phyloP scores from a whole-genome alignment of 2,888 invertebrate species.

The Elegia similella region DNA sequence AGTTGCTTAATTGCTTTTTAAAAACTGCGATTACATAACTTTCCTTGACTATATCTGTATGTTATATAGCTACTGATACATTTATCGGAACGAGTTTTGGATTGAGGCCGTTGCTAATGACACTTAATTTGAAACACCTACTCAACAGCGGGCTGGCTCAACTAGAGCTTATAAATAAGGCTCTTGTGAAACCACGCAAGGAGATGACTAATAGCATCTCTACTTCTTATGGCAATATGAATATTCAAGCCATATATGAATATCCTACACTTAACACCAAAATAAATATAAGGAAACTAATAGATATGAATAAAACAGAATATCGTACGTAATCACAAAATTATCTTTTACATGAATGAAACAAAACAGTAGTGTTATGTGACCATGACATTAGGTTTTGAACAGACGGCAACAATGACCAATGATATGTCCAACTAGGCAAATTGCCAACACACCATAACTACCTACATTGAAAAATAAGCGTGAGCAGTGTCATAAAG shows the following conservation, averaged over 20 bases:
- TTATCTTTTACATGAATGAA: slow-evolving; percentile 15
- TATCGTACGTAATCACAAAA: not conserved
- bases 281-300: no score
- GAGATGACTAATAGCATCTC: slow-evolving; percentile 32
- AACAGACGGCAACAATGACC: slow-evolving; percentile 32
- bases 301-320: no score
- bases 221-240: not conserved
- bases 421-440: slow-evolving; percentile 35
- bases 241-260: not conserved
- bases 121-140: slow-evolving; percentile 33
- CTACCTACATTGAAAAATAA: not conserved
- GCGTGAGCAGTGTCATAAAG: not conserved
- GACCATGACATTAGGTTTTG: slow-evolving; percentile 41
- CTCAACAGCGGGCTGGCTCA: slow-evolving; percentile 27
- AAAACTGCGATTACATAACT: not conserved
- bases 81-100: slow-evolving; percentile 36
- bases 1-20: slow-evolving; percentile 6
- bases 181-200: slow-evolving; percentile 34
- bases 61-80: slow-evolving; percentile 16
- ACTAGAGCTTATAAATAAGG: slow-evolving; percentile 25
- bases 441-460: slow-evolving; percentile 36
- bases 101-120: slow-evolving; percentile 36
- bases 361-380: slow-evolving; percentile 5
- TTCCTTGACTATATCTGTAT: not conserved
- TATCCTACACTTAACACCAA: not conserved